Evolutionary conservation across 2,797 vertebrate species (phyloP).

Genomic region (Anniella stebbinsi): DNA sequence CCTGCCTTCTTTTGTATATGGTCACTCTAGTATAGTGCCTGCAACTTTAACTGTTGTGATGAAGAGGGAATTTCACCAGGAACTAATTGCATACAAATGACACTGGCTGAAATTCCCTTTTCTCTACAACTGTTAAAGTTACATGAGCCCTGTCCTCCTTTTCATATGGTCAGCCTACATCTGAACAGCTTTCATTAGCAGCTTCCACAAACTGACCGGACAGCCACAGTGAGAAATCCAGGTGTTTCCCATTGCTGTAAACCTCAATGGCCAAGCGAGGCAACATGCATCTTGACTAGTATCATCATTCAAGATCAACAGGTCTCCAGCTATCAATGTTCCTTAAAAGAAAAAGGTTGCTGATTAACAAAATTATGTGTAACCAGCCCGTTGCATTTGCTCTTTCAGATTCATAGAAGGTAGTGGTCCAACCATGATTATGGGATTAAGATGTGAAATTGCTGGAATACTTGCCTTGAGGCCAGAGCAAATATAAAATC

Average conservation of each 20-base stretch:
- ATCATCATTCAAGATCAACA: background rate
- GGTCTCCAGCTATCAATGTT: background rate
- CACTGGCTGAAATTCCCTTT: no score
- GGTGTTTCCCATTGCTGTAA: background rate
- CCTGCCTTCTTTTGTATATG: no score
- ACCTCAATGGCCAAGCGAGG: background rate
- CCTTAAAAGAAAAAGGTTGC: background rate
- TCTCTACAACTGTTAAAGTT: no score
- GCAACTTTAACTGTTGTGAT: no score
- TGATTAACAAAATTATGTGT: background rate
- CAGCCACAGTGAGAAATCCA: background rate
- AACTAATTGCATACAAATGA: no score
- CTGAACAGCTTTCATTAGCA: background rate
- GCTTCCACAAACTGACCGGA: background rate
- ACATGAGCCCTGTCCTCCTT: no score
- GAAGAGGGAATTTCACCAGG: no score
- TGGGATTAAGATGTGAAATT: background rate
- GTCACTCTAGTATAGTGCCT: no score
- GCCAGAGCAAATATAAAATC: background rate
- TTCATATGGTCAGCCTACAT: no score
- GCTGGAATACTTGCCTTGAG: background rate
- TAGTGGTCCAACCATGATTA: background rate
- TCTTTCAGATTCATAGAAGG: no score
- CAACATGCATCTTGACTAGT: background rate
- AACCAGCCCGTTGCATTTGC: background rate